A percentile compares a stretch with the other conserved stretches of the same genome.
Conservation (phyloP, 2,113 vertebrate species). For the Brachypteracias leptosomus region DNA sequence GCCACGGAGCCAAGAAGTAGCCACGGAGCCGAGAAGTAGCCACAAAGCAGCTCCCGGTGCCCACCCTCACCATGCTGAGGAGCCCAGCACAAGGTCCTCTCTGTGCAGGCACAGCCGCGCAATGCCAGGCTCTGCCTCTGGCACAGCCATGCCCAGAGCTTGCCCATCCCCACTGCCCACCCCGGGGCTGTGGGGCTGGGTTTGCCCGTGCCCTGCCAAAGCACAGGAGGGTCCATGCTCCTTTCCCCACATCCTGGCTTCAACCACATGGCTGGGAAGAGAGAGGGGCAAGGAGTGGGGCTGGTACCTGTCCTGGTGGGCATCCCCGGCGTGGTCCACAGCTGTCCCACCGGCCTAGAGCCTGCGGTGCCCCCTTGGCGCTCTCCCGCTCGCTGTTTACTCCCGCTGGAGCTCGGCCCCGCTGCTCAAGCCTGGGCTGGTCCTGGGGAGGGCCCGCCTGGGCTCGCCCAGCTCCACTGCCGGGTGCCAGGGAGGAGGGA, state of each 20-base stretch:
- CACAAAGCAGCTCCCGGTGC: neutral
- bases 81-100: rapidly evolving
- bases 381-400: neutral
- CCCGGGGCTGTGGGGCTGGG: rapidly evolving
- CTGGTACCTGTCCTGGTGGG: neutral
- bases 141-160: neutral
- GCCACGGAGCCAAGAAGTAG: no score
- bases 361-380: rapidly evolving
- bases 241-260: neutral
- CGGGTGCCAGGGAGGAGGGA: neutral
- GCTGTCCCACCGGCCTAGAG: neutral
- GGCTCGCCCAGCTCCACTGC: conserved; percentile 30
- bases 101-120: rapidly evolving
- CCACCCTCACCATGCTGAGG: rapidly evolving
- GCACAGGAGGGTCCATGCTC: rapidly evolving
- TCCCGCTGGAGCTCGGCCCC: neutral
- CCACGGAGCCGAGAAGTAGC: neutral
- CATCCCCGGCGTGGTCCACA: neutral
- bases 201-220: rapidly evolving
- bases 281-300: neutral
- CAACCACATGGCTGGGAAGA: rapidly evolving
- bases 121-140: neutral
- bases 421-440: conserved; percentile 64
- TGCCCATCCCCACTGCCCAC: rapidly evolving
- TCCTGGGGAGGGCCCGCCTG: conserved; percentile 20